phyloP scores from a whole-genome alignment of 2,113 vertebrate species.

The Macaca nemestrina region DNA sequence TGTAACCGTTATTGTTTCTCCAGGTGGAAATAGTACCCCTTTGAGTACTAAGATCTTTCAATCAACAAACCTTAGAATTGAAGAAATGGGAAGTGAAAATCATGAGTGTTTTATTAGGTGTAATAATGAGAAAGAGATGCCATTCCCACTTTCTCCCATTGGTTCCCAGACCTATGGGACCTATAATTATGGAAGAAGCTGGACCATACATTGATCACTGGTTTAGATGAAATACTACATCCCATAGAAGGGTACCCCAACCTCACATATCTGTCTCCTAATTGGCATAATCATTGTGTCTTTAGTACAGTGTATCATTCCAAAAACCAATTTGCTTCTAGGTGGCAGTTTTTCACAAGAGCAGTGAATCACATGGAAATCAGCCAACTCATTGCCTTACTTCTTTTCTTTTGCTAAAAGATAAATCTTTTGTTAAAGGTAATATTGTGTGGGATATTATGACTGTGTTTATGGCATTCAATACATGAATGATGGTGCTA shows the following conservation, averaged over 20 bases:
- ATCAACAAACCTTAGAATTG: not conserved
- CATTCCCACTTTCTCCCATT: not conserved
- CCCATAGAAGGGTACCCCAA: not conserved
- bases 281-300: not conserved
- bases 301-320: not conserved
- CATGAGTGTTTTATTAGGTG: not conserved
- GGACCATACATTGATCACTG: not conserved
- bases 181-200: not conserved
- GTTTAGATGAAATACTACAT: not conserved
- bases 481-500: not conserved
- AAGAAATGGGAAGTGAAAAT: not conserved
- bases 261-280: not conserved
- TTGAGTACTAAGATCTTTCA: not conserved
- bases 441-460: not conserved
- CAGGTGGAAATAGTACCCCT: not conserved
- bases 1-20: not conserved
- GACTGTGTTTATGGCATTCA: not conserved
- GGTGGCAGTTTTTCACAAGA: not conserved
- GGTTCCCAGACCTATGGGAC: not conserved
- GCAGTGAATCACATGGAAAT: slow-evolving; percentile 1
- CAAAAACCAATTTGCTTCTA: slow-evolving; percentile 1
- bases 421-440: not conserved
- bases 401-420: not conserved
- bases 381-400: not conserved
- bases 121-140: not conserved